A percentile compares a stretch with the other conserved stretches of the same genome.
Conservation (phyloP, 2,113 vertebrate species). For the Tenrec ecaudatus region DNA sequence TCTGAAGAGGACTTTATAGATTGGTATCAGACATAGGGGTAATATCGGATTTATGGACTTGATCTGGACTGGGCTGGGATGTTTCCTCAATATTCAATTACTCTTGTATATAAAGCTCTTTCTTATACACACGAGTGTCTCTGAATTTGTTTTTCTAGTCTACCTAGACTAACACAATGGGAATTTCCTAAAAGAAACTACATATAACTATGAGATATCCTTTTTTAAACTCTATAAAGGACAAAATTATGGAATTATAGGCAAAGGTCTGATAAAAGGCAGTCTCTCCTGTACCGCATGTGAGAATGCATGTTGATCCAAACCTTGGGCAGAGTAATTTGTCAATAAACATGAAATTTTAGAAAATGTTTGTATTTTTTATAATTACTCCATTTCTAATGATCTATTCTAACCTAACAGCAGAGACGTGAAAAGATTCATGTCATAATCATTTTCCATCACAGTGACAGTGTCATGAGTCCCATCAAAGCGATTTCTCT, state of each 20-base stretch:
- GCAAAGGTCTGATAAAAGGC: neutral
- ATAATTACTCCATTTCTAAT: neutral
- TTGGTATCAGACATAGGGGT: too few species aligned
- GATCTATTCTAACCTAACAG: neutral
- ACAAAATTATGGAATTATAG: constrained; percentile 26
- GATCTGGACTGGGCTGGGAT: too few species aligned
- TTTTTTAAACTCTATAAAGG: neutral
- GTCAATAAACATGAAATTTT: constrained; percentile 1
- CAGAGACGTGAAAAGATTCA: constrained; percentile 27
- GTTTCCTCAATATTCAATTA: too few species aligned
- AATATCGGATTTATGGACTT: too few species aligned
- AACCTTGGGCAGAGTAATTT: neutral
- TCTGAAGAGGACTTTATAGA: too few species aligned
- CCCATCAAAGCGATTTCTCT: neutral
- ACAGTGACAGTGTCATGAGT: neutral
- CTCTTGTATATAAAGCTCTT: too few species aligned
- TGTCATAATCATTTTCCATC: neutral
- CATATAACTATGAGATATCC: neutral
- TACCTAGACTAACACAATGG: too few species aligned
- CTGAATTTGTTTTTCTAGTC: too few species aligned
- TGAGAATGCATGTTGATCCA: constrained; percentile 8
- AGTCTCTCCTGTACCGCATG: neutral
- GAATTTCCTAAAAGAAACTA: neutral
- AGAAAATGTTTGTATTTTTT: neutral
- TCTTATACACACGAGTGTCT: too few species aligned